Percentiles rank a stretch among this genome's conserved stretches.
These are phyloP conservation scores for Campoletis raptor DNA, from an alignment of 2,888 invertebrate genomes.

Conservation along the genomic window DNA sequence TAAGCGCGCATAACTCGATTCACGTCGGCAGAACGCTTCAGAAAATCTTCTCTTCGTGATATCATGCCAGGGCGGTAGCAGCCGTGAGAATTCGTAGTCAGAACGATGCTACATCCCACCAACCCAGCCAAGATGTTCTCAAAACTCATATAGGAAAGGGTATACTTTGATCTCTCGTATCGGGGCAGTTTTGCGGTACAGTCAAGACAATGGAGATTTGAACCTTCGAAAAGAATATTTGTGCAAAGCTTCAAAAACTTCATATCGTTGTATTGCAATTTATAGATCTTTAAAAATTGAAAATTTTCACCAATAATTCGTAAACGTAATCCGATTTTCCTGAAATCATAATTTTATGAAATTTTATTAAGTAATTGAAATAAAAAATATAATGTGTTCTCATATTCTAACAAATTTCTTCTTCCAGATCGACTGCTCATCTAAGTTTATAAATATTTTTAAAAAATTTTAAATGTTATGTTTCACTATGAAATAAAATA, in stretches of 20 bases:
- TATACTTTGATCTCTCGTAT: constrained; percentile 48
- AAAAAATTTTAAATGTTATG: neutral
- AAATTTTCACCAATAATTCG: neutral
- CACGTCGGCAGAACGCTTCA: constrained; percentile 22
- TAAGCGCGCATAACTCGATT: constrained; percentile 39
- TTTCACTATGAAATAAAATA: neutral
- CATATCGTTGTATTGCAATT: neutral
- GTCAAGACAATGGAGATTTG: constrained; percentile 1
- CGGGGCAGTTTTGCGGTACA: constrained; percentile 9
- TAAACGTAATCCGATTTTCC: neutral
- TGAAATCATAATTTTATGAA: neutral
- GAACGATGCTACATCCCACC: constrained; percentile 21
- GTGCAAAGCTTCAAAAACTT: neutral
- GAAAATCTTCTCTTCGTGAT: constrained; percentile 43
- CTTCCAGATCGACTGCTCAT: neutral
- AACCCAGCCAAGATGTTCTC: constrained; percentile 25
- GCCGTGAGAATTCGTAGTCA: constrained; percentile 39
- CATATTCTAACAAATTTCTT: neutral
- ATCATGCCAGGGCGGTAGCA: constrained; percentile 44
- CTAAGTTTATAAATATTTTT: neutral
- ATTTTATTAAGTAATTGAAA: no score
- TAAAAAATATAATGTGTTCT: neutral
- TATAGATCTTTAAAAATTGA: no score
- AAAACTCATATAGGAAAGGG: constrained; percentile 67
- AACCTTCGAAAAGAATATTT: neutral